Evolutionary conservation across 2,888 invertebrate genomes (phyloP), one percentile per base, ranked within the genome.

Genomic region (Drosophila parthenogenetica): DNA sequence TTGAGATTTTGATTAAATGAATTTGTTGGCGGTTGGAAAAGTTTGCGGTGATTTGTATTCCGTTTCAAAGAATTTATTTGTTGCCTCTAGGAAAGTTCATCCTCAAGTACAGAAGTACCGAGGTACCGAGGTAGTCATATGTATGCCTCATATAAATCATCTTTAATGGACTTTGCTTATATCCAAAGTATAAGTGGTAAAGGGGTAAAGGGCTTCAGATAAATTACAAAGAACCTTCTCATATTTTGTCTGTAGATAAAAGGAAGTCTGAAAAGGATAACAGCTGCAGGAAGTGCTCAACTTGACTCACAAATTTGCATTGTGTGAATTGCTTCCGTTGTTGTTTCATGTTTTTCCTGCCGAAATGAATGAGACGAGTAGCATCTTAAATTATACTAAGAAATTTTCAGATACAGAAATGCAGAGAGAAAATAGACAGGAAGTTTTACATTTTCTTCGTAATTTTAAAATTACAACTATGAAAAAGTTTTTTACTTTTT

Each of bases 321-420:
- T 62, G 75, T 69, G 81, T 66, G 64, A 77, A 86, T 80, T 87
- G 75, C 75, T 82, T 87, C 84, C 77, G 73, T 49, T 74, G 58
- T 51, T 78, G 60, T 42, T 55, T 64, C 57, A 64, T 40, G 63
- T 51, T 46, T 57, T 58, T 50, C 29, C 25, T 58, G 29, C 35
- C 17, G 16, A n/a, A 29, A 60, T 17, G 29, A 46, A 22, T 16
- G 48, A 29, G 32, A 16, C 43, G 61, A 58, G 61, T 51, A 57
- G 43, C 39, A 64, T 73, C 61, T 63, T 69, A 19, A 53, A 49
- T 58, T 43, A 55, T 50, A 39, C 71, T 55, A 61, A 35, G 17
- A 32, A 48, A 29, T 61, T 49, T 19, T 7, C 25, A 50, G 16
- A n/a, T 13, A 22, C 22, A 17, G 25, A 53, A 48, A 22, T 39